A percentile compares a stretch with the other conserved stretches of the same genome.
Conservation (phyloP, 2,888 invertebrate genomes). For the Drosophila subquinaria region DNA sequence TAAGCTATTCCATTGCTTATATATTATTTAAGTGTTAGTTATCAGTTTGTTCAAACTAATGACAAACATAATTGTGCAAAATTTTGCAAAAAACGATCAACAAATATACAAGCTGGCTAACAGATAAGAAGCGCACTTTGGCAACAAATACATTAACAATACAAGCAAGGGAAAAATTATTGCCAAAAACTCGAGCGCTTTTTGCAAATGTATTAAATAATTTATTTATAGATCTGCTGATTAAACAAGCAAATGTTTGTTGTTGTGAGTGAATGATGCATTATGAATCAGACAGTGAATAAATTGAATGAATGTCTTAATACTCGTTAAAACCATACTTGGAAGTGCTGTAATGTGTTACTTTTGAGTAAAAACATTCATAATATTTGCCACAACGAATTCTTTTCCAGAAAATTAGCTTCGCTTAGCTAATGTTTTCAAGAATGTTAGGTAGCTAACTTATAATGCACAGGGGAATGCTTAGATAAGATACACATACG, state of each 20-base stretch:
- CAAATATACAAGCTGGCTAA: slow-evolving; percentile 10
- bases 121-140: slow-evolving; percentile 47
- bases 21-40: slow-evolving; percentile 7
- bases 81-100: slow-evolving; percentile 8
- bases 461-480: slow-evolving; percentile 16
- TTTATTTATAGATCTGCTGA: slow-evolving; percentile 71
- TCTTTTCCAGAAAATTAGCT: slow-evolving; percentile 15
- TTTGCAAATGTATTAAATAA: slow-evolving; percentile 54
- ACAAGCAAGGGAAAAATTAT: slow-evolving; percentile 5
- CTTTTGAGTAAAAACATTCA: background rate
- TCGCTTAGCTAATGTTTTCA: slow-evolving; percentile 19
- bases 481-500: slow-evolving; percentile 52
- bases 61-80: slow-evolving; percentile 35
- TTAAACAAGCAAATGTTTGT: slow-evolving; percentile 51
- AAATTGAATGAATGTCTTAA: slow-evolving; percentile 4
- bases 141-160: slow-evolving; percentile 24
- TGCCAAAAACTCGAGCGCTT: slow-evolving; percentile 37
- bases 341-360: slow-evolving; percentile 16
- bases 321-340: slow-evolving; percentile 13
- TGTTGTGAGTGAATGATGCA: slow-evolving; percentile 35
- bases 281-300: slow-evolving; percentile 39
- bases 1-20: slow-evolving; percentile 4
- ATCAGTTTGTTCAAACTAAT: slow-evolving; percentile 18
- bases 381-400: slow-evolving; percentile 18
- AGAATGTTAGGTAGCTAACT: slow-evolving; percentile 31